A percentile compares a stretch with the other conserved stretches of the same genome.
phyloP scores from a whole-genome alignment of 1,140 invertebrate genomes.

The Colletes latitarsis region DNA sequence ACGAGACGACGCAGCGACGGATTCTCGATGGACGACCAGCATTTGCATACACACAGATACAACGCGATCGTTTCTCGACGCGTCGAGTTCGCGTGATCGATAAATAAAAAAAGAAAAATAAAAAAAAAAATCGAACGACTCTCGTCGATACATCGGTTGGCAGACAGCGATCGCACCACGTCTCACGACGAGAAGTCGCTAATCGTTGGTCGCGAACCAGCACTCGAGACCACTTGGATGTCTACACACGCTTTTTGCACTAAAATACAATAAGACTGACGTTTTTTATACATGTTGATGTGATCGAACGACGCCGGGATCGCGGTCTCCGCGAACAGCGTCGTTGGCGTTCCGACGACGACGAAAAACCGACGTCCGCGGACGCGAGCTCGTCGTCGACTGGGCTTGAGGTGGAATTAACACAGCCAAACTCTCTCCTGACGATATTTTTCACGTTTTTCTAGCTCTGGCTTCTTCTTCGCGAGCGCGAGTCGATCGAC shows the following conservation, averaged over 20 bases:
- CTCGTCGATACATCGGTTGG: too few species aligned
- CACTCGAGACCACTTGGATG: not conserved
- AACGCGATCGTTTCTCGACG: too few species aligned
- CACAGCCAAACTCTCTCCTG: conserved; percentile 52
- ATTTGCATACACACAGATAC: too few species aligned
- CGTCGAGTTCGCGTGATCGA: too few species aligned
- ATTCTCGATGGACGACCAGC: too few species aligned
- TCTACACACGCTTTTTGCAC: conserved; percentile 50
- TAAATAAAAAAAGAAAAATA: too few species aligned
- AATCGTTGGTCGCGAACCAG: not conserved
- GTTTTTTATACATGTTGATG: conserved; percentile 58
- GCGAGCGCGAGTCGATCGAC: not conserved
- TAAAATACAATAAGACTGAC: conserved; percentile 62
- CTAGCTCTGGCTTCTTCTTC: conserved; percentile 9
- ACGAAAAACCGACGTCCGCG: too few species aligned
- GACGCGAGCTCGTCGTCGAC: too few species aligned
- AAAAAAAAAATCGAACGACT: too few species aligned
- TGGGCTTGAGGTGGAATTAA: conserved; percentile 7
- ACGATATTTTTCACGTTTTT: conserved; percentile 34
- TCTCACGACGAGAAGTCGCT: too few species aligned
- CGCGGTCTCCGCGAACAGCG: not conserved
- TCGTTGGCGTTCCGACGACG: not conserved
- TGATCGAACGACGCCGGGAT: conserved; percentile 10
- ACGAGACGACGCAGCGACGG: too few species aligned
- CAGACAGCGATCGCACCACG: too few species aligned